Evolutionary conservation across 2,797 vertebrate genomes (phyloP), one percentile per base, ranked within the genome.

Genomic region (Rhincodon typus): DNA sequence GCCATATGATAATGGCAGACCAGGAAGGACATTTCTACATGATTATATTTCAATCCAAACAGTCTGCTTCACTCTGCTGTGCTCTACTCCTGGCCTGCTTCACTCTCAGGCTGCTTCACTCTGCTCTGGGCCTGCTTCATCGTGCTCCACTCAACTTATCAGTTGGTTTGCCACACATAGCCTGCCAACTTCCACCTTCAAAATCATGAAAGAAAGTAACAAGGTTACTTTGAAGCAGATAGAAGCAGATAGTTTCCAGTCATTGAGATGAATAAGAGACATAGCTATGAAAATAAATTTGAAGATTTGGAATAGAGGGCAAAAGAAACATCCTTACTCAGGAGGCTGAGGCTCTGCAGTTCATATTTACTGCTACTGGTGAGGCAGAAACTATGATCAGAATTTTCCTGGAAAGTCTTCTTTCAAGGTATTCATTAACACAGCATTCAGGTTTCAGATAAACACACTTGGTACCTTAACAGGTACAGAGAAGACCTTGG

Each of bases 381-480:
- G 74, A 77, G 74, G 74, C 74, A 77, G 46, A 50, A 50, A 50
- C 46, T 50, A 50, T 50, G 30, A 77, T 69, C 13, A 19, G 67
- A 17, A 69, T 69, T 69, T 69, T 17, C 67, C 23, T 17, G 94
- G 95, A 96, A 96, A 95, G 77, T 94, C 96, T 96, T 69, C 96
- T 96, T 96, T 97, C 96, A 90, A 96, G 96, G 96, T 96, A 97
- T 95, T 95, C 95, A 42, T 96, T 88, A 95, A 96, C 97, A 96
- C 96, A 97, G 97, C 97, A 97, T 96, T 96, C 96, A 96, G 97
- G 96, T 96, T 96, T 96, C 97, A 97, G 97, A 97, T 69, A 77
- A 97, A 97, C 96, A 97, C 97, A 97, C 96, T 97, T 97, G 96
- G 96, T 50, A 96, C 95, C 96, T 96, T 96, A 97, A 96, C 97